Base-by-base conservation (phyloP, 1,140 invertebrate genomes). In the Drosophila nasuta region DNA sequence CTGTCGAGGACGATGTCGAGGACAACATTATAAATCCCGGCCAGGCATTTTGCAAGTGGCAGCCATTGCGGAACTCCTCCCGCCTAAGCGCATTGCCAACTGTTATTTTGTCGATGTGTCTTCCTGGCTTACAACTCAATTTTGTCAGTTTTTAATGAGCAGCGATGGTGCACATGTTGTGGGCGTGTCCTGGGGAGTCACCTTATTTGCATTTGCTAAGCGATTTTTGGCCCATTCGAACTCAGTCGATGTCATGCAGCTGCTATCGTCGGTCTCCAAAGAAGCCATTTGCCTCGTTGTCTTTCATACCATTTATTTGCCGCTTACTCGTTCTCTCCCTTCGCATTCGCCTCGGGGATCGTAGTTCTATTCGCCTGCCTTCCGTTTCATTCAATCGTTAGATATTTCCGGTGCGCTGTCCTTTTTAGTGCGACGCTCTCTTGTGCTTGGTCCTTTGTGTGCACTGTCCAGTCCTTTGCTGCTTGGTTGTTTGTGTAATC, bases 11-110 rank as follows among this genome's bases (percentile, higher is more conserved):
- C 78, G 63, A 38, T 58, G 63, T 58, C 63, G 82, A 88, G 83
- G 82, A 88, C 85, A 89, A 88, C 83, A 89, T 88, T 88, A 88
- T 88, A 88, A 88, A 88, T 88, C 83, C 74, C 78, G 76, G 77
- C 66, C 83, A 88, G 83, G 83, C 83, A 88, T 89, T 89, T 88
- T 88, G 85, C 83, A 83, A 88, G 85, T 88, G 83, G 83, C 83
- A 87, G 80, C 79, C 77, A 59, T 74, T 74, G 64, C 38, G 51
- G 41, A 69, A 74, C 65, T 75, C 58, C 43, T 25, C 35, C 59
- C 48, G 57, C 17, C 63, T 72, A 75, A 82, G 81, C 60, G 67
- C 73, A 69, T 73, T 83, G 64, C 76, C 58, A 56, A 65, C 75
- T 77, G 72, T 66, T 73, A 69, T 67, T 75, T 83, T 81, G 20